Conservation (phyloP, 2,797 vertebrate genomes). For the Oreortyx pictus region DNA sequence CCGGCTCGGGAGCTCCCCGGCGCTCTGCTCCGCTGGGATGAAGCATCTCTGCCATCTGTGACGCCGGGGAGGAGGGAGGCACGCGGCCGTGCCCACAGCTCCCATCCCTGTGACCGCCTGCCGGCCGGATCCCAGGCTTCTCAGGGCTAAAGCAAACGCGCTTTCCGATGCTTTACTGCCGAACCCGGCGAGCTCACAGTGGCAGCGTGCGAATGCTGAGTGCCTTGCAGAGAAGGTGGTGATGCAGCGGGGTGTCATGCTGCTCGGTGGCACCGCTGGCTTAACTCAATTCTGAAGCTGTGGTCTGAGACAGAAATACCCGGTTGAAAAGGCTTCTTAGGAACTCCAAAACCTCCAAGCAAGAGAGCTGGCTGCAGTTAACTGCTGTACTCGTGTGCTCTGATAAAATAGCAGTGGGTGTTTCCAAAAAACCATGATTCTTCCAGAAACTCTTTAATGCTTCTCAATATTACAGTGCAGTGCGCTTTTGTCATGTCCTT, state of each 20-base stretch:
- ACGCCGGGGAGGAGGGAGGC: not conserved
- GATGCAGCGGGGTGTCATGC: not conserved
- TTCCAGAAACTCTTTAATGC: slow-evolving; percentile 15
- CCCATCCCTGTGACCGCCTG: not conserved
- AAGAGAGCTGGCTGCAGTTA: not conserved
- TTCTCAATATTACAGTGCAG: not conserved
- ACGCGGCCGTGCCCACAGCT: accelerated
- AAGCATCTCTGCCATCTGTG: not conserved
- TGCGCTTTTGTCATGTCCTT: not conserved
- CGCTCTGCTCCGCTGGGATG: not conserved
- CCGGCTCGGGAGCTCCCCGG: accelerated
- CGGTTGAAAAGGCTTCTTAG: not conserved
- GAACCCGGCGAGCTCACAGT: accelerated
- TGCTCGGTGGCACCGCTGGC: not conserved
- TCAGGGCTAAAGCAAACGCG: not conserved
- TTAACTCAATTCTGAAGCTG: not conserved
- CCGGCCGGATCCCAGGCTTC: not conserved
- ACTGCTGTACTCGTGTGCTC: not conserved
- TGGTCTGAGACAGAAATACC: not conserved
- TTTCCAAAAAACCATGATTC: not conserved
- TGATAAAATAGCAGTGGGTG: not conserved
- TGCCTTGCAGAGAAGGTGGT: not conserved
- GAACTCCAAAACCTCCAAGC: not conserved
- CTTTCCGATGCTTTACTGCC: not conserved
- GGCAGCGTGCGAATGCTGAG: not conserved